Evolutionary conservation across 2,113 vertebrate genomes (phyloP).

Genomic region (Anoura caudifer): DNA sequence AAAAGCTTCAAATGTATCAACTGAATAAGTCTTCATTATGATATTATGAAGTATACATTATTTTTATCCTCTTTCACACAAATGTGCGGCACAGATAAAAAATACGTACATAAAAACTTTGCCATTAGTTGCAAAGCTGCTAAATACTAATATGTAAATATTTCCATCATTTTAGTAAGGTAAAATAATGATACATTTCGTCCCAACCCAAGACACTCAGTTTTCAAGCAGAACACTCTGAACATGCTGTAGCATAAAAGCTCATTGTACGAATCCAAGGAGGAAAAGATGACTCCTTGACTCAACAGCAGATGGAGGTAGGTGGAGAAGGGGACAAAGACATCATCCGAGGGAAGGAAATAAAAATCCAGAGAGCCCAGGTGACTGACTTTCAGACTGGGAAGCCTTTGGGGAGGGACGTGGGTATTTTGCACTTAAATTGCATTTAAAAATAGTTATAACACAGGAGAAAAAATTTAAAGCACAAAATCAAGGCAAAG

Average conservation of each 20-base stretch:
- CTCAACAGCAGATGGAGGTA: neutral
- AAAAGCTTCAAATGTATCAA: neutral
- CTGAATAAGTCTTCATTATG: neutral
- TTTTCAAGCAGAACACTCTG: neutral
- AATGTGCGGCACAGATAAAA: no score
- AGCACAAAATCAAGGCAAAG: neutral
- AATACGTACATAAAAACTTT: neutral
- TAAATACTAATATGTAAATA: neutral
- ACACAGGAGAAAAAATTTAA: neutral
- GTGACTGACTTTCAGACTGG: neutral
- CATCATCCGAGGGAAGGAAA: neutral
- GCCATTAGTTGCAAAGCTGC: neutral
- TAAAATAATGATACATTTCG: neutral
- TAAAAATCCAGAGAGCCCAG: neutral
- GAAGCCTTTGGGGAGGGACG: neutral
- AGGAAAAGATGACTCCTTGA: neutral
- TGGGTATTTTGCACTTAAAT: neutral
- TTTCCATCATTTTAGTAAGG: neutral
- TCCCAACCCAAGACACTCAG: neutral
- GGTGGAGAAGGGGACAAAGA: neutral
- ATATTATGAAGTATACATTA: neutral
- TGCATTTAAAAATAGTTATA: neutral
- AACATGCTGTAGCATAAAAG: neutral
- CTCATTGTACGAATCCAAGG: neutral
- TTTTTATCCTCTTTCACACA: neutral